Evolutionary conservation across 2,797 vertebrate genomes (phyloP).

Genomic region (Alca torda): DNA sequence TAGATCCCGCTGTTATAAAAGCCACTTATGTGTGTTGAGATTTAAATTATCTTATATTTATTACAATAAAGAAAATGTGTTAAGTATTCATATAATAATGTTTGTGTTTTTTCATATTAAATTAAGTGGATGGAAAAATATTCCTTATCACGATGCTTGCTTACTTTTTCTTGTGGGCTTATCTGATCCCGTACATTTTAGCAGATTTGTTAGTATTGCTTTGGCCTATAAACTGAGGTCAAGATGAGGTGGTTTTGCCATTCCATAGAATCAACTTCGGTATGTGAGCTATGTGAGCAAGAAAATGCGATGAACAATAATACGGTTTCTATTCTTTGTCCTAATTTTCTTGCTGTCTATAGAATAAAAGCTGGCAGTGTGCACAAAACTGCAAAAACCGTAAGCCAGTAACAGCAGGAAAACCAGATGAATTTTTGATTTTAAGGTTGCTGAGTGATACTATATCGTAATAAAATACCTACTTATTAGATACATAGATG

Average conservation of each 20-base stretch:
- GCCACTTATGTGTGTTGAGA: neutral
- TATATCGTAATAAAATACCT: neutral
- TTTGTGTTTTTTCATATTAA: neutral
- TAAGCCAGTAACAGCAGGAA: neutral
- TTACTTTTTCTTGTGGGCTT: neutral
- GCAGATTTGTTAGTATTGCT: neutral
- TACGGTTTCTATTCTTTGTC: neutral
- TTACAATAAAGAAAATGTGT: slow-evolving; percentile 22
- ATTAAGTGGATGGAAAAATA: neutral
- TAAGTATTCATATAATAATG: neutral
- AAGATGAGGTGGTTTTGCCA: neutral
- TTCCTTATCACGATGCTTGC: neutral
- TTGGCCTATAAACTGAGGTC: neutral
- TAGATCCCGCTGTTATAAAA: neutral
- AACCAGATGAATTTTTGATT: neutral
- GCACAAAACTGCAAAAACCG: neutral
- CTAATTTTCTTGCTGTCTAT: neutral
- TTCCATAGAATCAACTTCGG: neutral
- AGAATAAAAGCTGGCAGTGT: neutral
- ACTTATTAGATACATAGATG: neutral
- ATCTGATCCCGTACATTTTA: neutral
- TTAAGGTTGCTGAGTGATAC: neutral
- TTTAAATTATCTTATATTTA: neutral
- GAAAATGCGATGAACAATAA: neutral
- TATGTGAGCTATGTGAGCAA: neutral